phyloP scores from a whole-genome alignment of 2,888 invertebrate genomes.

The Neoascia interrupta region DNA sequence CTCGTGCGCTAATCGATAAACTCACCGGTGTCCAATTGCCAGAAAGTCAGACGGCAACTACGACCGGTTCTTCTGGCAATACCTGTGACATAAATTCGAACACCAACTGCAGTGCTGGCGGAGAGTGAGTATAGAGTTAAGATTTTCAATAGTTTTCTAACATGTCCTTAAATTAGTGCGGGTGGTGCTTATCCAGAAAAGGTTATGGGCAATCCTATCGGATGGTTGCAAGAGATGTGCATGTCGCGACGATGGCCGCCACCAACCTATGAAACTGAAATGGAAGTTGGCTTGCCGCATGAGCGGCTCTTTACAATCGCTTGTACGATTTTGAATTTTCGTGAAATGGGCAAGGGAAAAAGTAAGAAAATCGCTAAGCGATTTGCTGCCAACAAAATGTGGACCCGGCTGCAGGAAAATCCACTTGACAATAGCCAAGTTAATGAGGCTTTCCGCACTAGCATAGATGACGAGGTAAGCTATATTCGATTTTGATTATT shows the following conservation, averaged over 20 bases:
- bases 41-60: constrained; percentile 80
- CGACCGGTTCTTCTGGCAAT: constrained; percentile 61
- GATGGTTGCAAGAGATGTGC: constrained; percentile 96
- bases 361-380: constrained; percentile 98
- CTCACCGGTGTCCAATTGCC: constrained; percentile 87
- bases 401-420: constrained; percentile 89
- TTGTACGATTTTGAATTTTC: constrained; percentile 91
- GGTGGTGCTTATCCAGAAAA: constrained; percentile 85
- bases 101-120: constrained; percentile 70
- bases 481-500: constrained; percentile 8
- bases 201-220: constrained; percentile 95
- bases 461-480: constrained; percentile 85
- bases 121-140: too few species aligned
- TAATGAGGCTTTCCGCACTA: constrained; percentile 84
- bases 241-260: constrained; percentile 98
- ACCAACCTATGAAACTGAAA: constrained; percentile 92
- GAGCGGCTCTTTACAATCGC: constrained; percentile 96
- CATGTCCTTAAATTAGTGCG: constrained; percentile 3
- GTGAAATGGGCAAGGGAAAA: constrained; percentile 93
- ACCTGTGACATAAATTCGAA: constrained; percentile 73
- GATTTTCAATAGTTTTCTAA: constrained; percentile 9
- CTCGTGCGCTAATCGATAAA: constrained; percentile 93
- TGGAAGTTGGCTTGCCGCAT: constrained; percentile 88
- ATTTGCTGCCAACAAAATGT: constrained; percentile 97
- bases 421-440: constrained; percentile 85